Percentiles rank a stretch among this genome's conserved stretches.
phyloP scores from a whole-genome alignment of 2,888 invertebrate genomes.

The Oscheius onirici region DNA sequence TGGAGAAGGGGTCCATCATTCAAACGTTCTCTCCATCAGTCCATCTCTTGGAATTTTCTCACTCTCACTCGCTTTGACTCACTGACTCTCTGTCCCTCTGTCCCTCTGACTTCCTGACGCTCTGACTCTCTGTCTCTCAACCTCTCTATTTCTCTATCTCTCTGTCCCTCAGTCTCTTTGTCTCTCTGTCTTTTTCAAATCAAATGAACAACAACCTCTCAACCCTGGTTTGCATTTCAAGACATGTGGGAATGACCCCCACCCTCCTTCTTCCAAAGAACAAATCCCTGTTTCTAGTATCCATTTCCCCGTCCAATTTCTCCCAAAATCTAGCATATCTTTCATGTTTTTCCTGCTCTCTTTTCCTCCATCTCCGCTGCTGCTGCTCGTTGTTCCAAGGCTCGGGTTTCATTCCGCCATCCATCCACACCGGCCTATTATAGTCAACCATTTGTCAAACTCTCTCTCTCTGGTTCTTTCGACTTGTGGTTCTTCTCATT shows the following conservation, averaged over 20 bases:
- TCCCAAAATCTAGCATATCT: too few relatives aligned
- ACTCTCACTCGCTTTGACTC: not conserved
- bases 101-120: too few relatives aligned
- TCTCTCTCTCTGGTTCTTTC: not conserved
- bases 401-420: conserved; percentile 14
- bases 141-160: too few relatives aligned
- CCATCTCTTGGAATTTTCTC: not conserved
- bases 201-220: not conserved
- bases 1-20: not conserved
- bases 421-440: not conserved
- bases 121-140: too few relatives aligned
- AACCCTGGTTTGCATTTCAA: not conserved
- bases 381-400: not conserved
- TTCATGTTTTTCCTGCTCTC: too few relatives aligned
- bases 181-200: too few relatives aligned
- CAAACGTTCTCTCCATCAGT: not conserved
- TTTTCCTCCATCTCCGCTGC: not conserved
- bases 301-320: too few relatives aligned
- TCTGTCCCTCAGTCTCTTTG: too few relatives aligned
- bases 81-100: too few relatives aligned
- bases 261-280: too few relatives aligned
- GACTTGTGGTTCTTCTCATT: not conserved
- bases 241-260: not conserved
- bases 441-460: not conserved
- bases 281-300: too few relatives aligned